These are phyloP conservation scores for Nicator chloris DNA, from an alignment of 2,113 vertebrate species.

Conservation along the genomic window DNA sequence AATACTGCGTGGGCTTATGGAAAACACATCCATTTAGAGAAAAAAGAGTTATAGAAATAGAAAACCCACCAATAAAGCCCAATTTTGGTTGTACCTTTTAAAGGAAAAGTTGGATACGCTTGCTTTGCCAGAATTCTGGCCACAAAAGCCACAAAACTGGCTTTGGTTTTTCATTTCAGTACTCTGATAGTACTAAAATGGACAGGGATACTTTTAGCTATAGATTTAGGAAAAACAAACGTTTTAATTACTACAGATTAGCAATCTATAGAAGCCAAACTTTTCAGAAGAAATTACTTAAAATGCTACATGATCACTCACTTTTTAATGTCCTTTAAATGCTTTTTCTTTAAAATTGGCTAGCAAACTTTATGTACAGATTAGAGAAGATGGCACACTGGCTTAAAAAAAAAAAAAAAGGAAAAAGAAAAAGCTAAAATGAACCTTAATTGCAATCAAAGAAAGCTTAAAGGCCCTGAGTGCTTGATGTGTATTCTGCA, in stretches of 20 bases:
- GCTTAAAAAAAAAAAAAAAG: constrained; percentile 57
- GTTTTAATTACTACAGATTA: not conserved
- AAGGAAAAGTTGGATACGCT: not conserved
- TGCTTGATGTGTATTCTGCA: constrained; percentile 4
- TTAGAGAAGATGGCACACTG: constrained; percentile 75
- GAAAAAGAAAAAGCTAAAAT: constrained; percentile 69
- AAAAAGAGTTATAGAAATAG: not conserved
- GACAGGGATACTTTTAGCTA: not conserved
- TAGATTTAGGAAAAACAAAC: not conserved
- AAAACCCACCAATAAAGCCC: not conserved
- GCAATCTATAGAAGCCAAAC: not conserved
- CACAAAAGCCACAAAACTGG: not conserved
- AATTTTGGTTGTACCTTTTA: not conserved
- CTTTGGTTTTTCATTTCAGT: constrained; percentile 22
- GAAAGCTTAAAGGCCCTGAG: constrained; percentile 73
- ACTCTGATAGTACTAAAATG: not conserved
- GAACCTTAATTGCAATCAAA: constrained; percentile 79
- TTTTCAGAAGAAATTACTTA: not conserved
- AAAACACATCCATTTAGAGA: not conserved
- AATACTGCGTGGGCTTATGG: not conserved
- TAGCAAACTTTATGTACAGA: constrained; percentile 39
- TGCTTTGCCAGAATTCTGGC: not conserved
- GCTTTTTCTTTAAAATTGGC: constrained; percentile 16
- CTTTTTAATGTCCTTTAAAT: not conserved
- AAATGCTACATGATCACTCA: not conserved